A percentile compares a stretch with the other conserved stretches of the same genome.
phyloP scores from a whole-genome alignment of 2,888 invertebrate genomes.

The Proisotoma minuta region DNA sequence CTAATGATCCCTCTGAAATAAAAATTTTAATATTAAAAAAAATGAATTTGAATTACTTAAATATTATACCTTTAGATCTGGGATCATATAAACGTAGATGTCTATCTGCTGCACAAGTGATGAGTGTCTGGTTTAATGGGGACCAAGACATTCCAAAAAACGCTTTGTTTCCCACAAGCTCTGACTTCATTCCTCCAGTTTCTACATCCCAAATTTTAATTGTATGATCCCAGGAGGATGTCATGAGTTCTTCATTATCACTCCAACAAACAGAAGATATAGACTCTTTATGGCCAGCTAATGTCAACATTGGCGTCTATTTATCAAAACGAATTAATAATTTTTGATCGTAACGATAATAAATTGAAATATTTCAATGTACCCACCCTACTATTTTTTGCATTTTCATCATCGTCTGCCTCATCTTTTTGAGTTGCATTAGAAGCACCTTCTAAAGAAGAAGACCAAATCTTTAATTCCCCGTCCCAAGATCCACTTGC shows the following conservation, averaged over 20 bases:
- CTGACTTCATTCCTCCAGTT: conserved; percentile 73
- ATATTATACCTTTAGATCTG: conserved; percentile 66
- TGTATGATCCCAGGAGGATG: conserved; percentile 93
- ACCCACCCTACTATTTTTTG: conserved; percentile 11
- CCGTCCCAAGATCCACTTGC: conserved; percentile 92
- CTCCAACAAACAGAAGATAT: conserved; percentile 82
- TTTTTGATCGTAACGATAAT: too few species aligned
- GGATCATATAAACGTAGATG: conserved; percentile 89
- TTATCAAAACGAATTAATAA: conserved; percentile 33
- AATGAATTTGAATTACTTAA: conserved; percentile 6
- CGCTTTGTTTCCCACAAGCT: conserved; percentile 82
- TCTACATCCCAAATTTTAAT: conserved; percentile 90
- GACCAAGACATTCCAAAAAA: conserved; percentile 81
- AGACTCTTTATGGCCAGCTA: conserved; percentile 89
- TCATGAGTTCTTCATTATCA: conserved; percentile 69
- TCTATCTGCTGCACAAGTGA: conserved; percentile 86
- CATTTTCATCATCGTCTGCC: conserved; percentile 36
- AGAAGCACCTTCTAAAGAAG: conserved; percentile 10
- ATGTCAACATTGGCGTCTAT: conserved; percentile 74
- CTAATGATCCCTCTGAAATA: conserved; percentile 73
- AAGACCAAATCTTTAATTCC: conserved; percentile 84
- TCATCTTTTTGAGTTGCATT: conserved; percentile 44
- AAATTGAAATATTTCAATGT: not conserved
- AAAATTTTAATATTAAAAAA: conserved; percentile 8
- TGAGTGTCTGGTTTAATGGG: conserved; percentile 63